A percentile compares a stretch with the other conserved stretches of the same genome.
These are phyloP conservation scores for Pomacea canaliculata DNA, from an alignment of 2,888 invertebrate genomes.

Conservation along the genomic window DNA sequence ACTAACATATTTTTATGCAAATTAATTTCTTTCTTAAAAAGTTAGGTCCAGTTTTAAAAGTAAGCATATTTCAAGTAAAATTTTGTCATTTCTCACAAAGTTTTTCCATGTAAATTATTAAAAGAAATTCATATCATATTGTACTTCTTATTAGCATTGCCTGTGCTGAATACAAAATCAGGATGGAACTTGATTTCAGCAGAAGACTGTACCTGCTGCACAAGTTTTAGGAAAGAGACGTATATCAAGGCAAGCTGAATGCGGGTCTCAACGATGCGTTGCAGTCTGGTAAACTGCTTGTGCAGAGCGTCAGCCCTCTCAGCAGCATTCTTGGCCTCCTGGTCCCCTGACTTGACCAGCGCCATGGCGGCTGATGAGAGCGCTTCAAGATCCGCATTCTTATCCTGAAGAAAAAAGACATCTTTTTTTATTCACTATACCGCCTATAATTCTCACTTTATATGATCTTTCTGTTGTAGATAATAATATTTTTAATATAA, in stretches of 20 bases:
- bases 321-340: constrained; percentile 70
- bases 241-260: constrained; percentile 79
- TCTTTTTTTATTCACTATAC: background rate
- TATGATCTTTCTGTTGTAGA: background rate
- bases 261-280: constrained; percentile 69
- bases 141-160: no score
- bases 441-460: background rate
- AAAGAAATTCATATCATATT: no score
- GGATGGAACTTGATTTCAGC: no score
- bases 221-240: constrained; percentile 80
- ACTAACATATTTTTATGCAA: no score
- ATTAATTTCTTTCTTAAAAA: no score
- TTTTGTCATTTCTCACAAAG: no score
- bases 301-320: constrained; percentile 65
- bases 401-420: constrained; percentile 50
- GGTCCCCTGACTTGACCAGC: constrained; percentile 77
- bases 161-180: no score
- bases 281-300: constrained; percentile 67
- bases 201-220: constrained; percentile 72
- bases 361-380: constrained; percentile 77
- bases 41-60: no score
- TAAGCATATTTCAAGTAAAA: no score
- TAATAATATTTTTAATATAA: background rate
- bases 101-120: no score
- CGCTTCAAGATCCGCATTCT: constrained; percentile 75